Evolutionary conservation across 1,140 invertebrate species (phyloP), one percentile per base, ranked within the genome.

Genomic region (Pissodes strobi): DNA sequence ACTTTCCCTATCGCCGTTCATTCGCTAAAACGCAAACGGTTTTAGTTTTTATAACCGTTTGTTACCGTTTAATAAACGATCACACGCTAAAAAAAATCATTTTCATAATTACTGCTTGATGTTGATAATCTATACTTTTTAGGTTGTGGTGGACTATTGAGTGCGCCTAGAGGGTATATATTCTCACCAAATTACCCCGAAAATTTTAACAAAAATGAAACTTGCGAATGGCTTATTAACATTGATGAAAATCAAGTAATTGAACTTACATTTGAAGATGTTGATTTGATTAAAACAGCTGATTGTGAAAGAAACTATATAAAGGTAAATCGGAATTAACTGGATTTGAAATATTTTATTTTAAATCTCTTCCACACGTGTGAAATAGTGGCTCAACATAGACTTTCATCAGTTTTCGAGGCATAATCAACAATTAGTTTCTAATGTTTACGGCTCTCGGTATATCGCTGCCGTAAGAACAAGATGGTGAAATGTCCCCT

Each of bases 131-230:
- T 59, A 56, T 39, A 27, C 55, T 56, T 74, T 75, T 67, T 63
- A 79, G 73, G 68, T 60, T 86, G 84, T 67, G 84, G 84, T 15
- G 84, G 84, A n/a, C 68, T 60, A 49, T 80, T 82, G 30, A 76
- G 66, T 5, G 55, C 77, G 2, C 67, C 72, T 13, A 71, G 75
- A 2, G 86, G 85, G 46, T 78, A 82, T 65, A 81, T 92, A 66
- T 79, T 84, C 52, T 90, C 89, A 0, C 83, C 86, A 1, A 90
- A 92, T 74, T 94, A 92, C 78, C 92, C 92, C 0, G 72, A 82
- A 12, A 85, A 86, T 66, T 94, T 93, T 79, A 85, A 88, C 8
- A 71, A 78, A 25, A 81, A 85, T 70, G 79, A 85, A 41, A 83
- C 89, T 58, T 94, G 92, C 71, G 82, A 85, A 39, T 94, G 90